Evolutionary conservation across 2,888 invertebrate species (phyloP).

Genomic region (Phortica okadai): DNA sequence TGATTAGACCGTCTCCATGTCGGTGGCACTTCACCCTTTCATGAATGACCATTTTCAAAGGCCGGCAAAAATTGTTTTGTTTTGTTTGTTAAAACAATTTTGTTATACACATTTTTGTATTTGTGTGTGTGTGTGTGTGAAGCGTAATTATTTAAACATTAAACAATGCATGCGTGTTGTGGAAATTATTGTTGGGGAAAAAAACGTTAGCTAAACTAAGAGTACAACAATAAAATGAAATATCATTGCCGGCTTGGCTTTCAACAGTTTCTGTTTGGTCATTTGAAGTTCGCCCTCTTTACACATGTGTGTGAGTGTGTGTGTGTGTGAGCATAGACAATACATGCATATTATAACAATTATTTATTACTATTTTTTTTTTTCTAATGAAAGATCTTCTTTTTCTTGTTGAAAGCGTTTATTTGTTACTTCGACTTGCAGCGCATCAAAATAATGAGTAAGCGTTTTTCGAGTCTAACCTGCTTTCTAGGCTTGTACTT

Average conservation of each 20-base stretch:
- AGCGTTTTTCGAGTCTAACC: slow-evolving; percentile 44
- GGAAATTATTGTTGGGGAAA: not conserved
- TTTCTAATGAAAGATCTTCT: slow-evolving; percentile 3
- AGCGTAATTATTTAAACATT: slow-evolving; percentile 68
- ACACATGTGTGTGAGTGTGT: slow-evolving; percentile 22
- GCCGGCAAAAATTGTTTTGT: slow-evolving; percentile 26
- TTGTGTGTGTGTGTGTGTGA: slow-evolving; percentile 35
- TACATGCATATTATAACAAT: too few species aligned
- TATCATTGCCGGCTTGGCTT: slow-evolving; percentile 6
- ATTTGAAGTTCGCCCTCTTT: slow-evolving; percentile 2
- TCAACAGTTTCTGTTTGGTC: not conserved
- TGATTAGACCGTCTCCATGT: not conserved
- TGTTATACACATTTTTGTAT: not conserved
- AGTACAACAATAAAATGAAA: slow-evolving; percentile 34
- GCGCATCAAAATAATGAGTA: slow-evolving; percentile 55
- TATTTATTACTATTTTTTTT: slow-evolving; percentile 23
- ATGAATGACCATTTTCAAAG: slow-evolving; percentile 20
- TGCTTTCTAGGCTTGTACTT: slow-evolving; percentile 53
- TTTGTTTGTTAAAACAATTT: slow-evolving; percentile 19
- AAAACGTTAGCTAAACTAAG: not conserved
- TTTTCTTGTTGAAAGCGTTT: slow-evolving; percentile 24
- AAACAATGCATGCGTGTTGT: slow-evolving; percentile 24
- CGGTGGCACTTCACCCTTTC: not conserved
- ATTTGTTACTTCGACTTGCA: not conserved
- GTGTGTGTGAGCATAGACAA: not conserved